phyloP scores from a whole-genome alignment of 2,113 vertebrate genomes.

The Mormoops blainvillei region DNA sequence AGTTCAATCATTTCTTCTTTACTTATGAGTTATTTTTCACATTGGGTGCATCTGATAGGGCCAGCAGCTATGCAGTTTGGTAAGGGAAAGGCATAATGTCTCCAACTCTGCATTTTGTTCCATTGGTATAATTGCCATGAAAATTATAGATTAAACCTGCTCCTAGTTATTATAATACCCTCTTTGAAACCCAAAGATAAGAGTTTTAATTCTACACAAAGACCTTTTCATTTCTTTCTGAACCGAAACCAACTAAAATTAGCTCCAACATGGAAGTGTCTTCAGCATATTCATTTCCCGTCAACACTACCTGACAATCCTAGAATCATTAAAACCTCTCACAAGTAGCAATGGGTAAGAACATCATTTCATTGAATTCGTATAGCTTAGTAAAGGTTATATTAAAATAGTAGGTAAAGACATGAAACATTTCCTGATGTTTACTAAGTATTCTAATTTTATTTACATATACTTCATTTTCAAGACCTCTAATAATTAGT shows the following conservation, averaged over 20 bases:
- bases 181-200: constrained; percentile 31
- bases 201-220: constrained; percentile 43
- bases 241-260: constrained; percentile 61
- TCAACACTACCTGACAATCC: constrained; percentile 15
- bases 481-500: not conserved
- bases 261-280: not conserved
- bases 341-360: not conserved
- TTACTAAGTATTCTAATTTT: constrained; percentile 22
- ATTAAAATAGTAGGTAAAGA: constrained; percentile 18
- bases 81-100: not conserved
- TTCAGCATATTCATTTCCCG: not conserved
- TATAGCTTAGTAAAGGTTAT: not conserved
- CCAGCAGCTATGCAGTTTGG: constrained; percentile 14
- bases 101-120: not conserved
- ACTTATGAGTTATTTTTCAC: constrained; percentile 41
- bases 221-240: constrained; percentile 39
- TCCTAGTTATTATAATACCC: constrained; percentile 32
- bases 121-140: constrained; percentile 40
- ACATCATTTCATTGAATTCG: not conserved
- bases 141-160: constrained; percentile 42
- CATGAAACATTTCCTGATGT: not conserved
- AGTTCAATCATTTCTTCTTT: not conserved
- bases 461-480: not conserved
- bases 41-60: not conserved
- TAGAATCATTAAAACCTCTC: constrained; percentile 18